Evolutionary conservation across 92 coral and sea anemone genomes (phyloP).

Genomic region (Palythoa caribaeorum): DNA sequence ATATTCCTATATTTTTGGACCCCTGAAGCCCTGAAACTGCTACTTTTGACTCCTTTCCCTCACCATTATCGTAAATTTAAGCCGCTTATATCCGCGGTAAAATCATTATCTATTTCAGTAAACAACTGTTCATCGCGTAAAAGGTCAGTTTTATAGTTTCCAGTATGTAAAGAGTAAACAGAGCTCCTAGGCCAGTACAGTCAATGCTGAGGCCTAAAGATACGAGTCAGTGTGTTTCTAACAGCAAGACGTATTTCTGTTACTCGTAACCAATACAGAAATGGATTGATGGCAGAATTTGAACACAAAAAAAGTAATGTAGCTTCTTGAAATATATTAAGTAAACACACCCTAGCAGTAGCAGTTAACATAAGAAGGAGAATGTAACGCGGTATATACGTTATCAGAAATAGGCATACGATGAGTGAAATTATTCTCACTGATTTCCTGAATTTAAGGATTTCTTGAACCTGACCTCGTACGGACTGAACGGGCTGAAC

Average conservation of each 20-base stretch:
- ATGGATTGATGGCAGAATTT: conserved; percentile 29
- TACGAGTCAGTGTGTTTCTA: not conserved
- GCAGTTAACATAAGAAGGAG: not conserved
- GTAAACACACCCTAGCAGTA: not conserved
- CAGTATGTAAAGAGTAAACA: too few relatives aligned
- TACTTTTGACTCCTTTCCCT: too few relatives aligned
- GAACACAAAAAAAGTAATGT: not conserved
- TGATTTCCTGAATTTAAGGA: conserved; percentile 19
- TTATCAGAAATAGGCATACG: not conserved
- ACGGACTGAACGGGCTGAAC: too few relatives aligned
- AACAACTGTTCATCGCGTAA: too few relatives aligned
- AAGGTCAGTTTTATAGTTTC: too few relatives aligned
- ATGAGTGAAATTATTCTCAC: not conserved
- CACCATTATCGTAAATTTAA: too few relatives aligned
- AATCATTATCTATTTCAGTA: too few relatives aligned
- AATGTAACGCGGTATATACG: not conserved
- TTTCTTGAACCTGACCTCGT: not conserved
- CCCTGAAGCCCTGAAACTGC: too few relatives aligned
- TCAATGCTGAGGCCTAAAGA: not conserved
- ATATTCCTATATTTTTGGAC: too few relatives aligned
- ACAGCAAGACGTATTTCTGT: conserved; percentile 32
- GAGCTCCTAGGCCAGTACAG: not conserved
- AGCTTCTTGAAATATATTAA: not conserved
- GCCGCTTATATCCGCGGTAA: too few relatives aligned
- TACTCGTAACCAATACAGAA: not conserved